A percentile compares a stretch with the other conserved stretches of the same genome.
Evolutionary conservation across 2,113 vertebrate species (phyloP).

Genomic region (Tupaia chinensis): DNA sequence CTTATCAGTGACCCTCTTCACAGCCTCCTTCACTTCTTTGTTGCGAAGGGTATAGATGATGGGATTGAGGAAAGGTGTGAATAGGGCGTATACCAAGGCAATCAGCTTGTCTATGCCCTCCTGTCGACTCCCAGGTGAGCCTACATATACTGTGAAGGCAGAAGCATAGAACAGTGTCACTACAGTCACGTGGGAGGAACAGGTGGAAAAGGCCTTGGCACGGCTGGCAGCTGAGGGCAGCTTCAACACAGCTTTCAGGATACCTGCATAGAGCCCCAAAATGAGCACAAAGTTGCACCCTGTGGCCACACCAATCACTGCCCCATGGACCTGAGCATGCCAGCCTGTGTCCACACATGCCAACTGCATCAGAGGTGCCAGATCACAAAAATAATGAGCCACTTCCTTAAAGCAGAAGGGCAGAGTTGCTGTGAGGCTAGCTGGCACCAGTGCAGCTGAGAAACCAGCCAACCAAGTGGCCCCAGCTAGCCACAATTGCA

Average conservation of each 20-base stretch:
- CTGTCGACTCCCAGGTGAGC: neutral
- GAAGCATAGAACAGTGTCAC: slow-evolving; percentile 65
- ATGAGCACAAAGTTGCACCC: slow-evolving; percentile 63
- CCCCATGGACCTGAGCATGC: neutral
- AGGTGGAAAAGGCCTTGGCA: slow-evolving; percentile 69
- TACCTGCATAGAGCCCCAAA: slow-evolving; percentile 49
- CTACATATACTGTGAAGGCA: slow-evolving; percentile 59
- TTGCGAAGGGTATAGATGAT: slow-evolving; percentile 68
- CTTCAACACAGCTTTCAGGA: slow-evolving; percentile 53
- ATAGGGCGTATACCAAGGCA: slow-evolving; percentile 60
- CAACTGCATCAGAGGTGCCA: slow-evolving; percentile 73
- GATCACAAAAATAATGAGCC: slow-evolving; percentile 83
- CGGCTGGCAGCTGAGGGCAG: slow-evolving; percentile 48
- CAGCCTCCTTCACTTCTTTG: slow-evolving; percentile 67
- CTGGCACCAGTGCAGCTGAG: slow-evolving; percentile 63
- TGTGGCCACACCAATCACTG: slow-evolving; percentile 65
- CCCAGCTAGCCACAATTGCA: slow-evolving; percentile 42
- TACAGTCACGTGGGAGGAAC: slow-evolving; percentile 62
- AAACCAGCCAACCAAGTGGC: slow-evolving; percentile 69
- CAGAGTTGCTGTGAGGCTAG: slow-evolving; percentile 42
- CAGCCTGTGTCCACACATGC: slow-evolving; percentile 64
- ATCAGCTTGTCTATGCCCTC: slow-evolving; percentile 50
- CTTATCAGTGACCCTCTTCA: slow-evolving; percentile 20
- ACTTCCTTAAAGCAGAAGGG: slow-evolving; percentile 71
- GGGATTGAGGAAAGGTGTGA: slow-evolving; percentile 68